phyloP scores from a whole-genome alignment of 2,113 vertebrate species.

The Lophura nycthemera region DNA sequence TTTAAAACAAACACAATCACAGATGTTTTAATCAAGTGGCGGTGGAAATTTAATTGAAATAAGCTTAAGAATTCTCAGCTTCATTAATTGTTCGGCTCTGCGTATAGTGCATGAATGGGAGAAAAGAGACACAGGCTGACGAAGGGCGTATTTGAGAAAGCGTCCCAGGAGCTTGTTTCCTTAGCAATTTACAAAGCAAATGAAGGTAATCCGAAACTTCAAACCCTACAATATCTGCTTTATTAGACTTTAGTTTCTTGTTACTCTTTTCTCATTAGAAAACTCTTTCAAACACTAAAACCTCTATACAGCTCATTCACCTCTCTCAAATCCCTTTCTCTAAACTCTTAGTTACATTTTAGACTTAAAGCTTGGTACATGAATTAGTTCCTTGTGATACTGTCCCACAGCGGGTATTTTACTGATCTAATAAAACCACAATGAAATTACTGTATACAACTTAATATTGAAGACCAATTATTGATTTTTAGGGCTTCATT shows the following conservation, averaged over 20 bases:
- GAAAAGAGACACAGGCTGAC: neutral
- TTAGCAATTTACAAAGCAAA: constrained; percentile 63
- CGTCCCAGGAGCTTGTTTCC: constrained; percentile 21
- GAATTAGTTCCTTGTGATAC: constrained; percentile 55
- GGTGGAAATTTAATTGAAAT: constrained; percentile 20
- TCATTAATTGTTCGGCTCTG: neutral
- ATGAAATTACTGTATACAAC: constrained; percentile 67
- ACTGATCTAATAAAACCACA: constrained; percentile 71
- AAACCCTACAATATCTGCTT: constrained; percentile 62
- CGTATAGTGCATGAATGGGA: neutral
- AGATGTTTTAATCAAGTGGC: constrained; percentile 28
- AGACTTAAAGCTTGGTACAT: constrained; percentile 41
- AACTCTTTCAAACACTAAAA: constrained; percentile 60
- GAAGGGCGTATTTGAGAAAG: neutral
- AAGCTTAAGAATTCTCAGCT: neutral
- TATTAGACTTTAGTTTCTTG: constrained; percentile 63
- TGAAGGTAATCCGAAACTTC: constrained; percentile 41
- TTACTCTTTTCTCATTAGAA: constrained; percentile 61
- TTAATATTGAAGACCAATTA: constrained; percentile 62
- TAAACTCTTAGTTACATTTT: constrained; percentile 14
- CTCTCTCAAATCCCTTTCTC: constrained; percentile 26
- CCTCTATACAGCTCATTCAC: constrained; percentile 25
- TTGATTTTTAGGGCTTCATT: constrained; percentile 60
- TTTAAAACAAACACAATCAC: neutral
- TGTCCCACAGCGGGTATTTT: constrained; percentile 53